Evolutionary conservation across 2,113 vertebrate species (phyloP), one percentile per base, ranked within the genome.

Genomic region (Rynchops niger): DNA sequence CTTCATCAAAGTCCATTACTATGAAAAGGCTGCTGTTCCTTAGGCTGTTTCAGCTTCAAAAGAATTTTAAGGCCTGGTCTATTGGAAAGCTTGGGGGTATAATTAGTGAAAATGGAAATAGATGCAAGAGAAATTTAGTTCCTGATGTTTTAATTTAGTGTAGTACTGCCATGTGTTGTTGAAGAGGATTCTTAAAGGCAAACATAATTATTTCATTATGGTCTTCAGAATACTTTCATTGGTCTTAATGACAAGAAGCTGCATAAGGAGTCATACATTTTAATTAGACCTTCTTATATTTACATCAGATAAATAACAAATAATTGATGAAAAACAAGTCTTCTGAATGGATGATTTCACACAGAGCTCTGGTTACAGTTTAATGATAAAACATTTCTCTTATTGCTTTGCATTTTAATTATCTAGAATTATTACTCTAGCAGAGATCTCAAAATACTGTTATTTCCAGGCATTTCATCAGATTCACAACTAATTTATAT

Each of bases 31-130:
- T 97, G 97, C 90, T 97, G 95, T 95, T 97, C 96, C 97, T 96
- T 88, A 97, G 98, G 97, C 98, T 96, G 94, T 96, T 96, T 97
- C 95, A 97, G 98, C 98, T 98, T 98, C 98, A 98, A 98, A 98
- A 98, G 98, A 98, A 98, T 98, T 98, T 98, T 98, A 98, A 96
- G 98, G 97, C 98, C 97, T 96, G 97, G 97, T 97, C 98, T 98
- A 94, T 98, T 98, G 90, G 93, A 98, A 98, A 98, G 97, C 98
- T 98, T 98, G 95, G 95, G 98, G 98, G 97, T 98, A 98, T 99
- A 99, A 99, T 99, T 99, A 99, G 97, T 98, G 95, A 97, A 98
- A 97, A 98, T 98, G 98, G 98, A 98, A 98, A 98, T 98, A 95
- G 98, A 98, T 97, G 97, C 97, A 97, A 97, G 95, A 91, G 93